A percentile compares a stretch with the other conserved stretches of the same genome.
Conservation (phyloP, 2,888 invertebrate genomes). For the Campoplex nolae region DNA sequence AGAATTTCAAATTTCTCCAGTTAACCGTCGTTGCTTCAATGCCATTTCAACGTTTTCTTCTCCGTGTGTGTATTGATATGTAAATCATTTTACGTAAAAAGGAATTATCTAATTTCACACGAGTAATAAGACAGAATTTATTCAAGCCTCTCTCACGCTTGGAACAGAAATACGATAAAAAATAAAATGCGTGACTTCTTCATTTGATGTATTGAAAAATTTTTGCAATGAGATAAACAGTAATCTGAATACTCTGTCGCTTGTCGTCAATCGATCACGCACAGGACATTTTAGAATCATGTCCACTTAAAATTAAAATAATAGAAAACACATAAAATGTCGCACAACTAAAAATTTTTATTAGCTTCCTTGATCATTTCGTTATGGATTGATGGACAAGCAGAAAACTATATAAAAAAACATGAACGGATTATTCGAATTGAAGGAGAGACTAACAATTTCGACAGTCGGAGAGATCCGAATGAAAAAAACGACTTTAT, state of each 20-base stretch:
- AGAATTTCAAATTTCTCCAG: conserved; percentile 1
- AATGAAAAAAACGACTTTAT: background rate
- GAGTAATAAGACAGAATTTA: conserved; percentile 6
- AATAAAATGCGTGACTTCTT: background rate
- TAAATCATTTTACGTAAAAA: conserved; percentile 53
- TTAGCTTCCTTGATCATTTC: background rate
- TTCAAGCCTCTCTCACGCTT: conserved; percentile 27
- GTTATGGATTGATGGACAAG: background rate
- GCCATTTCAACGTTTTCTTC: background rate
- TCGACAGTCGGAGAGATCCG: background rate
- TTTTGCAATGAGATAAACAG: background rate
- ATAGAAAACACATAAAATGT: conserved; percentile 1
- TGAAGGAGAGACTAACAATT: background rate
- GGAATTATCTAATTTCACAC: conserved; percentile 40
- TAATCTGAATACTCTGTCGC: conserved; percentile 16
- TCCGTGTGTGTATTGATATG: conserved; percentile 29
- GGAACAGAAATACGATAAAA: background rate
- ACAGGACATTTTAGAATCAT: conserved; percentile 32
- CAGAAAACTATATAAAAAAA: conserved; percentile 1
- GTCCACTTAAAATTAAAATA: conserved; percentile 35
- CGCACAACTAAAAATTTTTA: background rate
- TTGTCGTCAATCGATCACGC: conserved; percentile 30
- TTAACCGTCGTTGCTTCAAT: conserved; percentile 10
- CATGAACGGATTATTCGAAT: background rate
- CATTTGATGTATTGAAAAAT: background rate